These are phyloP conservation scores for Microtus californicus DNA, from an alignment of 2,797 vertebrate species.

Conservation along the genomic window DNA sequence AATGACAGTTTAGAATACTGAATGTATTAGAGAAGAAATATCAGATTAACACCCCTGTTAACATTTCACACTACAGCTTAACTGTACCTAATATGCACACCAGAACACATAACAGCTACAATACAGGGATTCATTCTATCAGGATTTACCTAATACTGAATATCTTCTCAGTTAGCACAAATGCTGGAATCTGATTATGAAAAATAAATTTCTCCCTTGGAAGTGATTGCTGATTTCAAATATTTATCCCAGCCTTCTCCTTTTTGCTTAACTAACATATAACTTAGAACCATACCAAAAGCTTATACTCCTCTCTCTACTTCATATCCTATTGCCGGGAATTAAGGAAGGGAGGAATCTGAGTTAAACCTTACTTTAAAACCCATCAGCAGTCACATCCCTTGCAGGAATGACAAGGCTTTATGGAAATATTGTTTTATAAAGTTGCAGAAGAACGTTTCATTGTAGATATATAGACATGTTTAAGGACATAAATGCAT, in stretches of 20 bases:
- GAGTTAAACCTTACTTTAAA: constrained; percentile 34
- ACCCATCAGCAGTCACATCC: not conserved
- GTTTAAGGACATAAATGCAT: not conserved
- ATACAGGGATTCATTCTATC: not conserved
- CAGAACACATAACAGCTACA: not conserved
- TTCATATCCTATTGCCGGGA: not conserved
- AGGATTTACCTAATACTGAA: not conserved
- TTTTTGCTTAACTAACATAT: not conserved
- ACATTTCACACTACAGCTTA: not conserved
- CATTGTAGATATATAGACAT: not conserved
- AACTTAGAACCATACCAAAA: not conserved
- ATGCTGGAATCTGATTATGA: not conserved
- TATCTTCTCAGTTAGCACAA: not conserved
- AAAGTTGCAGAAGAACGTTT: not conserved
- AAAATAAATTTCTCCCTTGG: not conserved
- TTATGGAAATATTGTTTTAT: constrained; percentile 18
- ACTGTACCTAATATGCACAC: not conserved
- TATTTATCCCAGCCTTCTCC: not conserved
- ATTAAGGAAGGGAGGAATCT: constrained; percentile 8
- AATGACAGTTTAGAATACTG: not conserved
- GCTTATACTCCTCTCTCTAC: not conserved
- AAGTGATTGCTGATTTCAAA: not conserved
- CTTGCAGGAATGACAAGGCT: not conserved
- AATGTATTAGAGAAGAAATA: not conserved
- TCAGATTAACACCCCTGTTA: not conserved